A percentile compares a stretch with the other conserved stretches of the same genome.
Evolutionary conservation across 2,113 vertebrate genomes (phyloP).

Genomic region (Garra rufa): DNA sequence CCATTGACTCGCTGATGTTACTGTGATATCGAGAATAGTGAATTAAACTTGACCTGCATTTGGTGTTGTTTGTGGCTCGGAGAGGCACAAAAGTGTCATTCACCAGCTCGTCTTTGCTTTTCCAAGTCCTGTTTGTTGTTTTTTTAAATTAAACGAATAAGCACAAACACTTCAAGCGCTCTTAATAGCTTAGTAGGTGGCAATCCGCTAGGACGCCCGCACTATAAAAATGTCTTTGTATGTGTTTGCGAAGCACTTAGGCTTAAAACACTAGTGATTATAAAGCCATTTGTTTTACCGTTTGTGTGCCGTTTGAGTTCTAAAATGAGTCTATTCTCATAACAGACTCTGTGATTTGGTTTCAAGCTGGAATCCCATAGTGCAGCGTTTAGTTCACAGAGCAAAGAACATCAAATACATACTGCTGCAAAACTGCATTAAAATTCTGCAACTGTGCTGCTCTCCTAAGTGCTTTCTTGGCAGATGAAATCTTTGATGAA

Average conservation of each 20-base stretch:
- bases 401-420: slow-evolving; percentile 61
- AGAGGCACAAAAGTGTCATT: neutral
- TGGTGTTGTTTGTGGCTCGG: neutral
- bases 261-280: slow-evolving; percentile 35
- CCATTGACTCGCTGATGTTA: neutral
- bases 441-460: slow-evolving; percentile 65
- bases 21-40: neutral
- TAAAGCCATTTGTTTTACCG: slow-evolving; percentile 26
- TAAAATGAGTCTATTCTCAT: slow-evolving; percentile 10
- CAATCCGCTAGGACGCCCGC: neutral
- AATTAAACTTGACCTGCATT: neutral
- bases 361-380: slow-evolving; percentile 38
- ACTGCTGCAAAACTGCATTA: slow-evolving; percentile 66
- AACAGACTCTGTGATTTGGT: slow-evolving; percentile 30
- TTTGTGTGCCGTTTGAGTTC: neutral
- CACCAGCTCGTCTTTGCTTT: neutral
- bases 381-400: slow-evolving; percentile 46
- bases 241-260: slow-evolving; percentile 1
- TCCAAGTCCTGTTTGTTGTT: neutral
- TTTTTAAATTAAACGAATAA: neutral
- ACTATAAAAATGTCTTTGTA: neutral
- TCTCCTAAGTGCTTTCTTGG: slow-evolving; percentile 73
- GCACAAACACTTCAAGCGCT: neutral
- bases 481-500: slow-evolving; percentile 63
- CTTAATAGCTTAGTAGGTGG: slow-evolving; percentile 7